These are phyloP conservation scores for Caradrina kadenii DNA, from an alignment of 2,888 invertebrate species.

Conservation along the genomic window DNA sequence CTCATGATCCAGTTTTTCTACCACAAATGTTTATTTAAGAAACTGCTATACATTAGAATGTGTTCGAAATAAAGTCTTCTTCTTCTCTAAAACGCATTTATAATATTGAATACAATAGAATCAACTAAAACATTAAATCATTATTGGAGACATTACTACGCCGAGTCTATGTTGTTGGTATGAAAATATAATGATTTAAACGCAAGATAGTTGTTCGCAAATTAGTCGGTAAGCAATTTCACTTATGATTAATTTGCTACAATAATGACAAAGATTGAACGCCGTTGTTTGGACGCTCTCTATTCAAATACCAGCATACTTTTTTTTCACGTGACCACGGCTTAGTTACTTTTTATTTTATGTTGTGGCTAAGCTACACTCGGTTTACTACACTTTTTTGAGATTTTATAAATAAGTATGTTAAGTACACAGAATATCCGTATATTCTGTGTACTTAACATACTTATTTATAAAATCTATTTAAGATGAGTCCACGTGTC, in stretches of 20 bases:
- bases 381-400: neutral
- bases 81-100: neutral
- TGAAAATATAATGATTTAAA: conserved; percentile 66
- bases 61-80: neutral
- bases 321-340: conserved; percentile 53
- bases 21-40: conserved; percentile 37
- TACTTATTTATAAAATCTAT: neutral
- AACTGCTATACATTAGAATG: conserved; percentile 15
- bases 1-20: conserved; percentile 32
- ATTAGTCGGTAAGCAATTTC: conserved; percentile 71
- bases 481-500: too few relatives aligned
- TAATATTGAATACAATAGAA: neutral
- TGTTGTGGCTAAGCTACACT: conserved; percentile 1
- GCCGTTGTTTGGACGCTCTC: conserved; percentile 67
- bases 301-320: conserved; percentile 62
- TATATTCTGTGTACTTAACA: conserved; percentile 12
- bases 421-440: conserved; percentile 14
- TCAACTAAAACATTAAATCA: conserved; percentile 7
- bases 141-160: conserved; percentile 21
- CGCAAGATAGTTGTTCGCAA: conserved; percentile 44
- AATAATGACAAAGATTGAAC: conserved; percentile 78
- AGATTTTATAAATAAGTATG: neutral
- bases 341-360: conserved; percentile 19
- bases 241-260: conserved; percentile 79
- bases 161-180: conserved; percentile 14